Base-by-base conservation (phyloP, 2,113 vertebrate genomes). In the Ophthalmolycus amberensis region DNA sequence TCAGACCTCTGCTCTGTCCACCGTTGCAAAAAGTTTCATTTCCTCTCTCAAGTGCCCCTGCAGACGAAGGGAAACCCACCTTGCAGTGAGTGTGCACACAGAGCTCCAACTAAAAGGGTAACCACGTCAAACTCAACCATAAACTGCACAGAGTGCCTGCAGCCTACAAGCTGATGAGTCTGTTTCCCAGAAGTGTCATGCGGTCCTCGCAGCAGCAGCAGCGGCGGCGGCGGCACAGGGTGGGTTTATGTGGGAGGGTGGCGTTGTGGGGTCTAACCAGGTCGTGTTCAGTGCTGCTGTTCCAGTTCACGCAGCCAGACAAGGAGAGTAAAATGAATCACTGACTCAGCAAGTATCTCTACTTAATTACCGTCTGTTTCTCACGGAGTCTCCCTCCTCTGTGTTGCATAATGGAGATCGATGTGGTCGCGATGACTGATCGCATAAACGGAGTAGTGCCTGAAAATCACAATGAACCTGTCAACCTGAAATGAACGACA, bases 181-280 rank as follows among this genome's bases (percentile, higher is more conserved):
- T 1, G 66, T 93, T 94, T 94, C 91, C 80, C 89, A 90, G 90
- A 93, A 92, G 71, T 67, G 81, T 88, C 72, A 75, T 73, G 67
- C 68, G 1, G 59, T 60, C 69, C 64, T 66, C 44, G 32, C 73
- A 56, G 32, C 38, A 46, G 56, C 56, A 46, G 50, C 65, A 50
- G 64, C 14, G 7, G 56, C n/a, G n/a, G n/a, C n/a, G n/a, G n/a
- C 60, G n/a, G 67, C 22, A 42, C 25, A 70, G 48, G 69, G 32
- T 22, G 62, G 40, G 62, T 76, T 76, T 42, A 62, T 16, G 86
- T 85, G 82, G 85, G 83, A 67, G 81, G 81, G 69, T 74, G 38
- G 59, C 40, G 79, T 82, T 83, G 83, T 32, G 80, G 87, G 86
- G 84, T 89, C 90, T 90, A 92, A 93, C 84, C 89, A 90, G 50